These are phyloP conservation scores for Coilia nasus DNA, from an alignment of 2,797 vertebrate species.

Conservation along the genomic window DNA sequence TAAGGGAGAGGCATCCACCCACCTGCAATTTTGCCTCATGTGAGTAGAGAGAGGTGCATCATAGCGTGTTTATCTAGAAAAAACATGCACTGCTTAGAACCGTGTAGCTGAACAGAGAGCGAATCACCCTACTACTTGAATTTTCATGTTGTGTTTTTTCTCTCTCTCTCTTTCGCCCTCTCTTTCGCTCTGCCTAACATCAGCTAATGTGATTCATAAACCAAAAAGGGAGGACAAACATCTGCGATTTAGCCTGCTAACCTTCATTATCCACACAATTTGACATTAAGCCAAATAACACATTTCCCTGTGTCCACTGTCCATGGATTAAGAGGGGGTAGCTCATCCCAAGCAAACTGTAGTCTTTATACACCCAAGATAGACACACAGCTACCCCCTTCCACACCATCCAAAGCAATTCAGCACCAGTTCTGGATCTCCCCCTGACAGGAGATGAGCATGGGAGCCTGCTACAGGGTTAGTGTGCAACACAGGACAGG, in stretches of 20 bases:
- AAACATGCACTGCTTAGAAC: conserved; percentile 52
- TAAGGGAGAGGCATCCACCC: conserved; percentile 40
- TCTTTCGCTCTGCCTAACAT: neutral
- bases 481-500: conserved; percentile 37
- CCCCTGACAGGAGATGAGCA: conserved; percentile 11
- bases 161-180: neutral
- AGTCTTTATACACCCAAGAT: neutral
- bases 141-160: neutral
- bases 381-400: neutral
- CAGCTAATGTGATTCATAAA: neutral
- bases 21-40: conserved; percentile 33
- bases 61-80: conserved; percentile 53
- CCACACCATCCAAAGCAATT: neutral
- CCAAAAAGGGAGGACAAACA: neutral
- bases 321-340: neutral
- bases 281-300: conserved; percentile 25
- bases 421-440: conserved; percentile 14
- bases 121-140: conserved; percentile 43
- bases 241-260: conserved; percentile 22
- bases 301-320: conserved; percentile 18
- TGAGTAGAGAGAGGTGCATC: conserved; percentile 36
- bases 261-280: conserved; percentile 17
- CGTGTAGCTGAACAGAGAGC: conserved; percentile 33
- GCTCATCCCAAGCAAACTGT: neutral
- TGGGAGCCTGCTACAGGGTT: conserved; percentile 33